Evolutionary conservation across 2,797 vertebrate species (phyloP).

Genomic region (Valencia hispanica): DNA sequence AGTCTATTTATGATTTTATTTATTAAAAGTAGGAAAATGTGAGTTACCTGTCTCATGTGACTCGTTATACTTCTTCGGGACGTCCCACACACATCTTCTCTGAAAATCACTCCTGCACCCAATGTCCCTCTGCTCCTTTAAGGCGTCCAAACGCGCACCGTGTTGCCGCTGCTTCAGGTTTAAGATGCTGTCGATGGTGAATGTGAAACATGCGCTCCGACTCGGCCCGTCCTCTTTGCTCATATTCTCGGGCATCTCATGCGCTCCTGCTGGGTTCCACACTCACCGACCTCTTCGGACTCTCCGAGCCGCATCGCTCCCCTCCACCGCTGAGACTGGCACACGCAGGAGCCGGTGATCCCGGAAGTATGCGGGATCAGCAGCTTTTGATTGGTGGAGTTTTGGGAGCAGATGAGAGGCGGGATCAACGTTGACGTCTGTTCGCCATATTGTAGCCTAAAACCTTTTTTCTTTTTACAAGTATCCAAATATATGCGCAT

Average conservation of each 20-base stretch:
- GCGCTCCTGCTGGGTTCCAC: slow-evolving; percentile 42
- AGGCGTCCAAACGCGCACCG: slow-evolving; percentile 37
- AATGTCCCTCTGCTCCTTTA: slow-evolving; percentile 5
- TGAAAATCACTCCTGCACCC: slow-evolving; percentile 51
- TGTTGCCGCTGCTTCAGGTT: slow-evolving; percentile 73
- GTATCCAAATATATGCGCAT: not conserved
- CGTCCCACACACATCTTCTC: slow-evolving; percentile 52
- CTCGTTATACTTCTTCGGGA: slow-evolving; percentile 45
- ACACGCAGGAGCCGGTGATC: slow-evolving; percentile 42
- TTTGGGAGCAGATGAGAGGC: slow-evolving; percentile 61
- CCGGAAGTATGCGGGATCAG: slow-evolving; percentile 74
- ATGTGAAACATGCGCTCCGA: slow-evolving; percentile 76
- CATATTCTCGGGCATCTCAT: slow-evolving; percentile 74
- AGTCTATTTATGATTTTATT: not conserved
- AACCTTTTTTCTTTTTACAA: slow-evolving; percentile 5
- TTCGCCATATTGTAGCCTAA: slow-evolving; percentile 58
- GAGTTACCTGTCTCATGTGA: slow-evolving; percentile 58
- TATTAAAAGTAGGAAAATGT: not conserved
- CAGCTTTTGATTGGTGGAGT: slow-evolving; percentile 78
- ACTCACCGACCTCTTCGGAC: slow-evolving; percentile 47
- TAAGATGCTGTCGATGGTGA: slow-evolving; percentile 85
- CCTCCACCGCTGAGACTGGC: slow-evolving; percentile 57
- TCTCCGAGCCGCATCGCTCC: slow-evolving; percentile 76
- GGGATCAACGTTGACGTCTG: slow-evolving; percentile 59
- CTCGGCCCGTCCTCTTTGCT: slow-evolving; percentile 73